These are phyloP conservation scores for Crotalus horridus DNA, from an alignment of 2,113 vertebrate genomes.

Conservation along the genomic window DNA sequence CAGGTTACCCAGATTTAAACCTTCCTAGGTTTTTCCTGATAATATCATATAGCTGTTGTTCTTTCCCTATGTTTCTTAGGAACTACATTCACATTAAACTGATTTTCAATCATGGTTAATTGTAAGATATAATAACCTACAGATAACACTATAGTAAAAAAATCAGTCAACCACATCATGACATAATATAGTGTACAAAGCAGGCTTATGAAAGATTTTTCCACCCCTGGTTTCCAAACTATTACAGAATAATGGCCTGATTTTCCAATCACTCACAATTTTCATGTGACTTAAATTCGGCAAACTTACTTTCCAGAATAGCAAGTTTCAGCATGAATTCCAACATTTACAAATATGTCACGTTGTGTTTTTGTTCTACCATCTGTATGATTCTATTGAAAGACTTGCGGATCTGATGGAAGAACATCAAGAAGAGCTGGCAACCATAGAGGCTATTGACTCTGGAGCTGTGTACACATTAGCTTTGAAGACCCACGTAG, in stretches of 20 bases:
- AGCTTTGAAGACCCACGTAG: conserved; percentile 81
- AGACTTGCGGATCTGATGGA: conserved; percentile 84
- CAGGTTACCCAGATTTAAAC: not conserved
- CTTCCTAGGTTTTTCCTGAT: too few relatives aligned
- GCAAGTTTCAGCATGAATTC: not conserved
- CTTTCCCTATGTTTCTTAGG: not conserved
- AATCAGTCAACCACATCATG: not conserved
- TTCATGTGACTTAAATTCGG: not conserved
- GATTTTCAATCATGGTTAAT: not conserved
- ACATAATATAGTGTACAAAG: not conserved
- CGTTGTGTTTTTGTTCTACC: conserved; percentile 8
- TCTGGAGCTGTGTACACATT: conserved; percentile 84
- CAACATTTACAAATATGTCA: not conserved
- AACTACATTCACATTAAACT: not conserved
- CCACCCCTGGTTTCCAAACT: not conserved
- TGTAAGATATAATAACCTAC: not conserved
- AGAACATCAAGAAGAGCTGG: conserved; percentile 80
- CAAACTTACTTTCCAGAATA: not conserved
- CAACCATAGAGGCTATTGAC: conserved; percentile 79
- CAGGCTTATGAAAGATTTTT: not conserved
- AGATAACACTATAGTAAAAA: not conserved
- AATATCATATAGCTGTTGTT: not conserved
- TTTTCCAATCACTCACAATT: not conserved
- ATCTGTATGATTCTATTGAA: conserved; percentile 18
- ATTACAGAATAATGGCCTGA: not conserved